These are phyloP conservation scores for Manduca sexta DNA, from an alignment of 1,140 invertebrate genomes.

Conservation along the genomic window DNA sequence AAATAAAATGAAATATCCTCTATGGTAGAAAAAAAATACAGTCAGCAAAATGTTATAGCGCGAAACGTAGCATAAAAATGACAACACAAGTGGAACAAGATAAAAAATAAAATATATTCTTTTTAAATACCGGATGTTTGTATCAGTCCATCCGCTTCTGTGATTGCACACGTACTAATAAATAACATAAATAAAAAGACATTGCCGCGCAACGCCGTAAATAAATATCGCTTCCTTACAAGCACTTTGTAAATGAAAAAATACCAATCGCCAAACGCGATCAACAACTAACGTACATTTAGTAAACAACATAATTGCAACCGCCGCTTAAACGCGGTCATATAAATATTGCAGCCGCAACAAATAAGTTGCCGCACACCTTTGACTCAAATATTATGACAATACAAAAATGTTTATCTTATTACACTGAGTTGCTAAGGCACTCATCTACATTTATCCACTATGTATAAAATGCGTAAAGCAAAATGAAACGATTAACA, in stretches of 20 bases:
- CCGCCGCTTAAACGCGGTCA: no score
- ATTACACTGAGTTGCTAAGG: conserved; percentile 68
- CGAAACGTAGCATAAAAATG: conserved; percentile 19
- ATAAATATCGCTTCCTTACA: conserved; percentile 36
- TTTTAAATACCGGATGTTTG: conserved; percentile 51
- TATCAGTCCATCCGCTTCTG: conserved; percentile 62
- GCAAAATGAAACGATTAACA: conserved; percentile 34
- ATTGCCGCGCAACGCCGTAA: conserved; percentile 7
- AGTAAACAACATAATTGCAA: no score
- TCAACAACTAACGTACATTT: not conserved
- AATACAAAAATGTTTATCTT: conserved; percentile 19
- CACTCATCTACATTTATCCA: conserved; percentile 64
- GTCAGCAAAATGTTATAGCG: conserved; percentile 28
- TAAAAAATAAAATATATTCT: conserved; percentile 39
- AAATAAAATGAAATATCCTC: conserved; percentile 16
- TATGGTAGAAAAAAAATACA: conserved; percentile 29
- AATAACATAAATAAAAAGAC: conserved; percentile 21
- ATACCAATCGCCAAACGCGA: conserved; percentile 7
- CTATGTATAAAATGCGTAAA: conserved; percentile 52
- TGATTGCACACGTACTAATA: conserved; percentile 59
- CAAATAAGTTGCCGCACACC: not conserved
- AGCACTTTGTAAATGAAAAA: conserved; percentile 8
- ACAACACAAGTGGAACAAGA: conserved; percentile 29
- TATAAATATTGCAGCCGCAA: conserved; percentile 2
- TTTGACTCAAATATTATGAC: conserved; percentile 1